phyloP scores from a whole-genome alignment of 2,113 vertebrate genomes.

The Cyprinodon variegatus region DNA sequence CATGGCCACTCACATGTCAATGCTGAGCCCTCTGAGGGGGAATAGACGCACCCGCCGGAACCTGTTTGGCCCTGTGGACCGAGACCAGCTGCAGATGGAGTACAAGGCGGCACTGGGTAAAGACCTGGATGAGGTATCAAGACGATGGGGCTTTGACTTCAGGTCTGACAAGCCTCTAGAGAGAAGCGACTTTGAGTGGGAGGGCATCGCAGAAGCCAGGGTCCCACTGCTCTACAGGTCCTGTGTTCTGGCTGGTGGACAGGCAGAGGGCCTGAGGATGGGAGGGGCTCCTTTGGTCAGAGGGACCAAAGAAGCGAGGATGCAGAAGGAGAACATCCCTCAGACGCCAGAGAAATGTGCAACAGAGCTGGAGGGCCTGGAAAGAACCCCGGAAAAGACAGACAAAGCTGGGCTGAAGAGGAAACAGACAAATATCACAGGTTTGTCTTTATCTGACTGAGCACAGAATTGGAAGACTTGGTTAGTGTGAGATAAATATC shows the following conservation, averaged over 20 bases:
- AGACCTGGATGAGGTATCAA: slow-evolving; percentile 82
- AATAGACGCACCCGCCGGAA: slow-evolving; percentile 78
- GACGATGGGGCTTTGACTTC: slow-evolving; percentile 92
- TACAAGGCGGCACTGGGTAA: slow-evolving; percentile 68
- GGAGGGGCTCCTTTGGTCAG: background rate
- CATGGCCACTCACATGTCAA: slow-evolving; percentile 73
- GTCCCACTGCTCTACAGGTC: slow-evolving; percentile 77
- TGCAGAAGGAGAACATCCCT: slow-evolving; percentile 71
- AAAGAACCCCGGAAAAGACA: slow-evolving; percentile 45
- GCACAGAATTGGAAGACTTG: background rate
- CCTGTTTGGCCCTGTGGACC: slow-evolving; percentile 90
- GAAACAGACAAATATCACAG: slow-evolving; percentile 90
- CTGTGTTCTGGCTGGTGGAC: background rate
- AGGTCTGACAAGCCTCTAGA: slow-evolving; percentile 83
- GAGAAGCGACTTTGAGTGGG: slow-evolving; percentile 85
- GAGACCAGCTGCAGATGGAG: slow-evolving; percentile 81
- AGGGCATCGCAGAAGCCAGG: slow-evolving; percentile 70
- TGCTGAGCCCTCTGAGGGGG: slow-evolving; percentile 34
- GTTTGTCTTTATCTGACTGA: slow-evolving; percentile 57
- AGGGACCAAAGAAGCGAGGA: background rate
- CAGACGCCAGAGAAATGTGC: slow-evolving; percentile 21
- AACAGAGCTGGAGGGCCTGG: slow-evolving; percentile 23
- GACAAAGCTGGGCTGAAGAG: slow-evolving; percentile 75
- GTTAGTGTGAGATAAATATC: slow-evolving; percentile 18
- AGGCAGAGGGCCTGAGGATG: background rate